Evolutionary conservation across 2,797 vertebrate species (phyloP).

Genomic region (Aldrovandia affinis): DNA sequence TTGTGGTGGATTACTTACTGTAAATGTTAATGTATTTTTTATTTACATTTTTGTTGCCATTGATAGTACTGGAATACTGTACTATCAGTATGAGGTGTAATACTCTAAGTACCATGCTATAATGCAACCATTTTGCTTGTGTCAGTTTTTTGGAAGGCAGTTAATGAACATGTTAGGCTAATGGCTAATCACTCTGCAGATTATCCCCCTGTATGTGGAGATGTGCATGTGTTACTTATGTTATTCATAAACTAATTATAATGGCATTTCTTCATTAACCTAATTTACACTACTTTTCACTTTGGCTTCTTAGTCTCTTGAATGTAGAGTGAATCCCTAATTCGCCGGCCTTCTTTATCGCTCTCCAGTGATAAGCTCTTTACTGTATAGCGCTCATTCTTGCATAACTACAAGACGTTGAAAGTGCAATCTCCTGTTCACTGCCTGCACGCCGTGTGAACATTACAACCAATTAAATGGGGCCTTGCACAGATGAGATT

Average conservation of each 20-base stretch:
- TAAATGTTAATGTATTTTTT: neutral
- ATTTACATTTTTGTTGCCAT: neutral
- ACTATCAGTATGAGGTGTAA: too few species aligned
- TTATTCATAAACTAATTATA: conserved; percentile 1
- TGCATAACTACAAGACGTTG: conserved; percentile 38
- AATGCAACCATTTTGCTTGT: neutral
- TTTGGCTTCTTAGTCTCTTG: conserved; percentile 11
- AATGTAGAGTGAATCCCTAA: neutral
- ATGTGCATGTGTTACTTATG: neutral
- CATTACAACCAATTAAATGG: conserved; percentile 50
- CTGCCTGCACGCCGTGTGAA: conserved; percentile 45
- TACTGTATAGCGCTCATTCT: conserved; percentile 25
- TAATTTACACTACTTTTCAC: neutral
- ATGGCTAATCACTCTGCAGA: conserved; percentile 6
- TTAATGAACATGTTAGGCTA: neutral
- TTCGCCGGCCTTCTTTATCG: neutral
- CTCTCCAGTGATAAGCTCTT: conserved; percentile 14
- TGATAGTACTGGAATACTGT: neutral
- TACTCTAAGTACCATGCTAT: too few species aligned
- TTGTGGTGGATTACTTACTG: neutral
- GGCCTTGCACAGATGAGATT: conserved; percentile 37
- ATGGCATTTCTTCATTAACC: neutral
- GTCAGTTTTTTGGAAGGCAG: neutral
- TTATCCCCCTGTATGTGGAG: neutral
- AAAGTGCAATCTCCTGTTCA: conserved; percentile 42